These are phyloP conservation scores for Strigamia maritima DNA, from an alignment of 2,888 invertebrate species.

Conservation along the genomic window DNA sequence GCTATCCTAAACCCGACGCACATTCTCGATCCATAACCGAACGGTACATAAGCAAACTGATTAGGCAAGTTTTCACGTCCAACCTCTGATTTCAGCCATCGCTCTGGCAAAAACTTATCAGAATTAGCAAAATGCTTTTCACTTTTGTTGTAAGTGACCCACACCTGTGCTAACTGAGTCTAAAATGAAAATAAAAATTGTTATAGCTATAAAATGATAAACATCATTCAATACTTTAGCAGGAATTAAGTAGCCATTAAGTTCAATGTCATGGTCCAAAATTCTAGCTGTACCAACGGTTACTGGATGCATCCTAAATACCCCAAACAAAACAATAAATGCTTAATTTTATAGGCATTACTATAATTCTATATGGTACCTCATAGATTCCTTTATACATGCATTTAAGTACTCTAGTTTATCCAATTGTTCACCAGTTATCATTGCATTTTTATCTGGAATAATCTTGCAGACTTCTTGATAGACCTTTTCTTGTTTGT, in stretches of 20 bases:
- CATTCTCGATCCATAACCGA: not conserved
- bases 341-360: not conserved
- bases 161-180: not conserved
- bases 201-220: too few species aligned
- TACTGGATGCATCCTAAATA: not conserved
- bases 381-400: not conserved
- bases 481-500: not conserved
- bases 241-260: not conserved
- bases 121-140: not conserved
- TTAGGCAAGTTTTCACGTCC: not conserved
- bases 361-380: too few species aligned
- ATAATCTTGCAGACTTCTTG: not conserved
- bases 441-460: not conserved
- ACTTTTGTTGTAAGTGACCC: not conserved
- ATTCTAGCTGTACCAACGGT: not conserved
- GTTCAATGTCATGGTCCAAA: not conserved
- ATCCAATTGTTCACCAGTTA: not conserved
- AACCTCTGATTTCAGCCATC: not conserved
- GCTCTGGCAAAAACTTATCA: not conserved
- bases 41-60: not conserved
- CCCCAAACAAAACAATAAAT: not conserved
- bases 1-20: not conserved
- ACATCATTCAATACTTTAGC: not conserved
- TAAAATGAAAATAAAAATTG: not conserved
- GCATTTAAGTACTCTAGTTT: not conserved